phyloP scores from a whole-genome alignment of 2,113 vertebrate species.

The Brachyhypopomus occidentalis region DNA sequence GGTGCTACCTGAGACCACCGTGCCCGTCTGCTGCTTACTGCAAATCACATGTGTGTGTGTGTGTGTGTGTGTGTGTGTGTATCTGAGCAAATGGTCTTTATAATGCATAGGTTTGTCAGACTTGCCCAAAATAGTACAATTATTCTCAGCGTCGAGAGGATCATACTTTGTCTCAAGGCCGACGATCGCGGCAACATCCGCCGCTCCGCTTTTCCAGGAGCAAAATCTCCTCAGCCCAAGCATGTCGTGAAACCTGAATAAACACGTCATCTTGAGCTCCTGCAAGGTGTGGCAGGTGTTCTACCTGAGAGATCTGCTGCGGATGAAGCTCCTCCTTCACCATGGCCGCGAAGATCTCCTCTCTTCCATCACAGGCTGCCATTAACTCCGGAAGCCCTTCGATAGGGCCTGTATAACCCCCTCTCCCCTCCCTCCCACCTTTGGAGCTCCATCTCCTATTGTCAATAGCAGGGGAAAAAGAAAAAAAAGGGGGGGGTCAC shows the following conservation, averaged over 20 bases:
- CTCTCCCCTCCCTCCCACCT: slow-evolving; percentile 59
- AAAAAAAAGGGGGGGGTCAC: slow-evolving; percentile 31
- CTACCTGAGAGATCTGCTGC: slow-evolving; percentile 84
- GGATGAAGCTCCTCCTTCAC: slow-evolving; percentile 76
- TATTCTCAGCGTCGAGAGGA: slow-evolving; percentile 28
- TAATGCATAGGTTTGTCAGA: not conserved
- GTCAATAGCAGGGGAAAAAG: slow-evolving; percentile 47
- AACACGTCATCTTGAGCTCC: not conserved
- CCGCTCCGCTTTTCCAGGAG: slow-evolving; percentile 4
- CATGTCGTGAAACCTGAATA: not conserved
- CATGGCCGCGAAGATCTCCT: slow-evolving; percentile 81
- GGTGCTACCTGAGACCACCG: slow-evolving; percentile 86
- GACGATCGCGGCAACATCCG: not conserved
- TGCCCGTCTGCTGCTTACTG: slow-evolving; percentile 77
- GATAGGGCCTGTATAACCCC: slow-evolving; percentile 74
- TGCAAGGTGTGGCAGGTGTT: not conserved
- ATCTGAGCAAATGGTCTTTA: not conserved
- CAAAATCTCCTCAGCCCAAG: not conserved
- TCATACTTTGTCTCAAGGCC: not conserved
- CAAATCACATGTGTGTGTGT: slow-evolving; percentile 70
- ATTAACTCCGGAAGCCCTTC: slow-evolving; percentile 94
- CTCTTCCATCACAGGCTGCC: slow-evolving; percentile 83
- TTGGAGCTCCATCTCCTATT: slow-evolving; percentile 81
- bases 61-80: slow-evolving; percentile 28
- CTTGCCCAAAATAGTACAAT: slow-evolving; percentile 23